Evolutionary conservation across 2,888 invertebrate genomes (phyloP).

Genomic region (Phortica okadai): DNA sequence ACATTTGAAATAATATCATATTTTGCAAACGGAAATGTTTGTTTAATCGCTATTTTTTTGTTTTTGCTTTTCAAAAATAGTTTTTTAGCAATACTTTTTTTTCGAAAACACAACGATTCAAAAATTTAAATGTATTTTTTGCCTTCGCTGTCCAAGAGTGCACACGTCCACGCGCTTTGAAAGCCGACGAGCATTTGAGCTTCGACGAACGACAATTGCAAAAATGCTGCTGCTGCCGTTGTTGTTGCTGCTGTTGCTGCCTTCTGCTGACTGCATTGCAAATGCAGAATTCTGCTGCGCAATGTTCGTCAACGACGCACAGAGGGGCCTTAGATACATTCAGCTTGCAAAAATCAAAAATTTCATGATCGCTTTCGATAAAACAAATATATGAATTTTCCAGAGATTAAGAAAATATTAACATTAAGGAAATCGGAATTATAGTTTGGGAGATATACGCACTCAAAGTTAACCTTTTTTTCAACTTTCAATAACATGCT

Average conservation of each 20-base stretch:
- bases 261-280: slow-evolving; percentile 9
- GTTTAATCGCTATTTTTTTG: neutral
- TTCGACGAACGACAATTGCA: slow-evolving; percentile 28
- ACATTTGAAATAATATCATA: neutral
- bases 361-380: no score
- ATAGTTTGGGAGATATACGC: no score
- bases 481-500: no score
- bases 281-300: slow-evolving; percentile 21
- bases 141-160: neutral
- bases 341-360: no score
- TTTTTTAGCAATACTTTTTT: slow-evolving; percentile 11
- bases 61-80: slow-evolving; percentile 25
- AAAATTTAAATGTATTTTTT: neutral
- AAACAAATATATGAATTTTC: no score
- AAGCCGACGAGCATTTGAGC: slow-evolving; percentile 66
- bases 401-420: no score
- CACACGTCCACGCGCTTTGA: slow-evolving; percentile 57
- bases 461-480: no score
- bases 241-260: slow-evolving; percentile 6
- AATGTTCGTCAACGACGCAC: neutral
- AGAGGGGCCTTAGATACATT: no score
- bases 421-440: no score
- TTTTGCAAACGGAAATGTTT: slow-evolving; percentile 48
- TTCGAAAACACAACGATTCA: neutral
- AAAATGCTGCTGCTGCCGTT: slow-evolving; percentile 34